These are phyloP conservation scores for Poecilia wingei DNA, from an alignment of 2,797 vertebrate species.

Conservation along the genomic window DNA sequence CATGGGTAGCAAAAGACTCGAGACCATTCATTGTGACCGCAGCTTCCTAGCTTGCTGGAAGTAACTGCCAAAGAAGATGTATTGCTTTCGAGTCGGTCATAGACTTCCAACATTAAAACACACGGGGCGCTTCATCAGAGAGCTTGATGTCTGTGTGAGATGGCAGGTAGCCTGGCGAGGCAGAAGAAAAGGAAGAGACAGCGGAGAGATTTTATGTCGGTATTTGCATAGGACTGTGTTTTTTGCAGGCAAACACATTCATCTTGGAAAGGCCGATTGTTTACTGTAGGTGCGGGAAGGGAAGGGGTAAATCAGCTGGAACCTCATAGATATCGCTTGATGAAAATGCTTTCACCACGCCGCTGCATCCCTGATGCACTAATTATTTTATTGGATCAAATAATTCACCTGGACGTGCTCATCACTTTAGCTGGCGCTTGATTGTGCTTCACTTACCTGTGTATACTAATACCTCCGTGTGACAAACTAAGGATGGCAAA, in stretches of 20 bases:
- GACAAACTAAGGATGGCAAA: constrained; percentile 40
- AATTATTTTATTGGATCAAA: constrained; percentile 80
- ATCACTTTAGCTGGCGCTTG: constrained; percentile 59
- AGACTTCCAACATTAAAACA: constrained; percentile 82
- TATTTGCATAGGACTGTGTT: constrained; percentile 72
- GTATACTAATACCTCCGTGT: constrained; percentile 48
- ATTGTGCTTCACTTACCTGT: constrained; percentile 64
- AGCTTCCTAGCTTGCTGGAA: constrained; percentile 79
- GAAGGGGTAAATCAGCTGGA: constrained; percentile 72
- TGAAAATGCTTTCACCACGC: constrained; percentile 78
- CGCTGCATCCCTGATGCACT: constrained; percentile 61
- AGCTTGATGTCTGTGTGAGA: constrained; percentile 81
- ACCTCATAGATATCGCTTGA: constrained; percentile 68
- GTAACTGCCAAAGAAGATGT: constrained; percentile 83
- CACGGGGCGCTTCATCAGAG: constrained; percentile 80
- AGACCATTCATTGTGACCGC: constrained; percentile 80
- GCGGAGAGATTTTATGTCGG: constrained; percentile 65
- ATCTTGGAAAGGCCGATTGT: constrained; percentile 72
- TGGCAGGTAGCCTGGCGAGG: constrained; percentile 80
- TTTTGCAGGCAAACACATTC: constrained; percentile 73
- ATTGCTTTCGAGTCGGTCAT: constrained; percentile 80
- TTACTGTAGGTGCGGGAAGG: constrained; percentile 51
- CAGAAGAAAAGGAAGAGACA: constrained; percentile 65
- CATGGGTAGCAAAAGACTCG: constrained; percentile 81
- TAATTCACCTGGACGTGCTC: constrained; percentile 70